Base-by-base conservation (phyloP, 1,140 invertebrate genomes). In the Ips nitidus region DNA sequence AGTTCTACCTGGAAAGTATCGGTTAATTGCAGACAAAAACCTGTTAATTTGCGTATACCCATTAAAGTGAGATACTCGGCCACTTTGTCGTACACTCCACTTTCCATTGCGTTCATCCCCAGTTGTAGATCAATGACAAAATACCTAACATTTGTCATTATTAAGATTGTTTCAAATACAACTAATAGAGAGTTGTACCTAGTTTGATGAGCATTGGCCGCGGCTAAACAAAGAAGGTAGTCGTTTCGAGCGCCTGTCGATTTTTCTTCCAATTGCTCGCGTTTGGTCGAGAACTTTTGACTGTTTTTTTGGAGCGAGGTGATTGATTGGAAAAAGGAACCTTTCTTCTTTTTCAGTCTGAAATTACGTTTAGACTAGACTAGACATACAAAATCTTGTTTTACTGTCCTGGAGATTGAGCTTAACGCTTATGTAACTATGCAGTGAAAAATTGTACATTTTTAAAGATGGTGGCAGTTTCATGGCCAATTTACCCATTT, bases 291-390 rank as follows among this genome's bases (percentile, higher is more conserved):
- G 39, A 97, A 95, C 85, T 97, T 96, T 1, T 94, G 93, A 82
- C 94, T 97, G 80, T 96, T 97, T 82, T 97, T 96, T 81, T 98
- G 95, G 72, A 98, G 84, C 58, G 94, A 95, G 7, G 95, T 94
- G 73, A 97, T 94, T 1, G 95, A 97, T 81, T 95, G 94, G 82
- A 98, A 98, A 81, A 98, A 94, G 1, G 94, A 94, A 41, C 94
- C 94, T 75, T 97, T 97, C 83, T 97, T 97, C 85, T 94, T 95
- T 84, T 97, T 97, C 66, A 98, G 82, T 81, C 93, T 95, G 81
- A 22, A 22, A 22, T 22, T 22, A 22, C 22, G 22, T 22, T 22
- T 22, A 22, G 22, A 22, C 22, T 22, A 22, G 22, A 22, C 22
- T 22, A 22, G 22, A 22, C 22, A 22, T 22, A 22, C 22, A 22